phyloP scores from a whole-genome alignment of 2,797 vertebrate genomes.

The Neoniphon sammara region DNA sequence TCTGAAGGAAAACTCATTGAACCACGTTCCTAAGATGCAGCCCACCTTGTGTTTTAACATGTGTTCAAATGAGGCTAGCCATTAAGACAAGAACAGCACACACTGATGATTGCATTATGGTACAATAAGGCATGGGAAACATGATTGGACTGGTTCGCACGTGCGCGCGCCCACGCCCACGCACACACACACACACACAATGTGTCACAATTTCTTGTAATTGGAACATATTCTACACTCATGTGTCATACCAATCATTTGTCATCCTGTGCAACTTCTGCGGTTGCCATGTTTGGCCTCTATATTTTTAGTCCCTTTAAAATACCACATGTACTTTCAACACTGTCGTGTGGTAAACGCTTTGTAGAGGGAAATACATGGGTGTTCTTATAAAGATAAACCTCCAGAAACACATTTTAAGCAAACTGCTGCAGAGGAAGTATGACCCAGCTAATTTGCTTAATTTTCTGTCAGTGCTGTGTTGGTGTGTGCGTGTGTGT shows the following conservation, averaged over 20 bases:
- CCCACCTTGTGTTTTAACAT: not conserved
- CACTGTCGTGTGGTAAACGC: not conserved
- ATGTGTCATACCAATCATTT: not conserved
- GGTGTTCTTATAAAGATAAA: not conserved
- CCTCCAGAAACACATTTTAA: not conserved
- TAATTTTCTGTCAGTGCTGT: not conserved
- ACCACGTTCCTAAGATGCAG: not conserved
- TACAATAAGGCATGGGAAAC: not conserved
- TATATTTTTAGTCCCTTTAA: not conserved
- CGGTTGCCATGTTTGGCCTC: not conserved
- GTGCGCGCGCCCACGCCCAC: no score
- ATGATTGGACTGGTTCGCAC: no score
- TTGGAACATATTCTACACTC: no score
- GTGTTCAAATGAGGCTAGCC: not conserved
- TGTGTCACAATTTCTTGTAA: not conserved
- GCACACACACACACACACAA: not conserved
- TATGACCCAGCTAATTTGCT: not conserved
- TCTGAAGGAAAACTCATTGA: not conserved
- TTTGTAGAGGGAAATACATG: not conserved
- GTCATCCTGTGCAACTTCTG: no score
- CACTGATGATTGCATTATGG: slow-evolving; percentile 39
- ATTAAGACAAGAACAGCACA: slow-evolving; percentile 11
- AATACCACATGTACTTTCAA: not conserved
- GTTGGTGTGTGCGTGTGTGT: not conserved
- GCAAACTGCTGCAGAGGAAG: not conserved